phyloP scores from a whole-genome alignment of 2,888 invertebrate species.

The Watsonalla binaria region DNA sequence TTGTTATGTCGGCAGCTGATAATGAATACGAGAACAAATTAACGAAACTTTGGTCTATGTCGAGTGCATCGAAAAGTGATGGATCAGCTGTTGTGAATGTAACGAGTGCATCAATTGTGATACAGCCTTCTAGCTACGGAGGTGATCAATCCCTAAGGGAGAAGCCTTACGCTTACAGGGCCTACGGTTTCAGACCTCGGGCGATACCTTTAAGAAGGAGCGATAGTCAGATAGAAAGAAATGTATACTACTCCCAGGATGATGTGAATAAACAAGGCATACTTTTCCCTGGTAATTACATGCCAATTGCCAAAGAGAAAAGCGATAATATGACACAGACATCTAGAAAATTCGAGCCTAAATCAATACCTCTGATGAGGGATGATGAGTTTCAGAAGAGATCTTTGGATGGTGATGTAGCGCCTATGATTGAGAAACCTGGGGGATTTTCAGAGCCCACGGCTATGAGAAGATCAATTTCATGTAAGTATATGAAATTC shows the following conservation, averaged over 20 bases:
- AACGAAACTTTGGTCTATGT: constrained; percentile 57
- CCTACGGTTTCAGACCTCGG: constrained; percentile 60
- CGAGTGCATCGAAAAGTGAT: constrained; percentile 46
- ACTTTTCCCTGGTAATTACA: constrained; percentile 73
- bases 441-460: constrained; percentile 44
- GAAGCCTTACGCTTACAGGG: constrained; percentile 31
- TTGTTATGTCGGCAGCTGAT: constrained; percentile 38
- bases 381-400: constrained; percentile 51
- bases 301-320: constrained; percentile 71
- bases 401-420: constrained; percentile 48
- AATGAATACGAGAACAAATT: constrained; percentile 52
- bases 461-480: constrained; percentile 63
- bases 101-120: constrained; percentile 57
- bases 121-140: constrained; percentile 47
- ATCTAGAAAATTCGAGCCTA: constrained; percentile 44
- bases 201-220: constrained; percentile 46
- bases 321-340: constrained; percentile 26
- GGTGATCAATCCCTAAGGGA: constrained; percentile 31
- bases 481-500: constrained; percentile 44
- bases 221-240: constrained; percentile 45
- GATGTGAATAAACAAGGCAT: constrained; percentile 44
- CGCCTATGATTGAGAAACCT: constrained; percentile 54
- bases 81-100: constrained; percentile 57
- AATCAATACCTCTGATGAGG: constrained; percentile 60
- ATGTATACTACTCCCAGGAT: constrained; percentile 50